Conservation (phyloP, 2,113 vertebrate genomes). For the Lampris megalopsis region DNA sequence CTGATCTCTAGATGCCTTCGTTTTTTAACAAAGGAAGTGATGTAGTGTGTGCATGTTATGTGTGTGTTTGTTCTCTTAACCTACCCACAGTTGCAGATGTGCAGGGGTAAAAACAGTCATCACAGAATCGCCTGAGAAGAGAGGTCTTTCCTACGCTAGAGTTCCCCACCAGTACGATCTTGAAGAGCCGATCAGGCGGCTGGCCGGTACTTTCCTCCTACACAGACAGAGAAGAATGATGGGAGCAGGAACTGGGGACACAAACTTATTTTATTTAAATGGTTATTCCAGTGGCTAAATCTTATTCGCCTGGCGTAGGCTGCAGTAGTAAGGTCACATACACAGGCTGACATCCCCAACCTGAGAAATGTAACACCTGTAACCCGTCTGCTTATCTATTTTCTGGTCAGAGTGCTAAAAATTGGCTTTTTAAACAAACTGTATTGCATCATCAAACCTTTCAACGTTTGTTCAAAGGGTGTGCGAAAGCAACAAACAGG, state of each 20-base stretch:
- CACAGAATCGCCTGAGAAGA: conserved; percentile 88
- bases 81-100: conserved; percentile 89
- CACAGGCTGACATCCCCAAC: not conserved
- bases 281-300: not conserved
- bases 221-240: conserved; percentile 33
- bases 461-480: too few species aligned
- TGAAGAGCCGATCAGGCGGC: conserved; percentile 89
- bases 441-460: not conserved
- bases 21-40: not conserved
- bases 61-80: conserved; percentile 19
- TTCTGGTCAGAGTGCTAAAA: not conserved
- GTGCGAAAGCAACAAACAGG: too few species aligned
- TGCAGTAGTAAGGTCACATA: not conserved
- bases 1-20: not conserved
- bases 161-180: conserved; percentile 92
- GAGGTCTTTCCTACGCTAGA: conserved; percentile 94
- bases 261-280: not conserved
- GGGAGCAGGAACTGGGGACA: not conserved
- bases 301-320: not conserved
- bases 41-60: not conserved
- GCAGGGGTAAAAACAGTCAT: conserved; percentile 83
- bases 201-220: conserved; percentile 81
- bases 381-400: not conserved
- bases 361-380: not conserved
- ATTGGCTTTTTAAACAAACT: not conserved